A percentile compares a stretch with the other conserved stretches of the same genome.
phyloP scores from a whole-genome alignment of 30 jellyfish, hydroid and myxozoan genomes.

The Aurelia sp. region DNA sequence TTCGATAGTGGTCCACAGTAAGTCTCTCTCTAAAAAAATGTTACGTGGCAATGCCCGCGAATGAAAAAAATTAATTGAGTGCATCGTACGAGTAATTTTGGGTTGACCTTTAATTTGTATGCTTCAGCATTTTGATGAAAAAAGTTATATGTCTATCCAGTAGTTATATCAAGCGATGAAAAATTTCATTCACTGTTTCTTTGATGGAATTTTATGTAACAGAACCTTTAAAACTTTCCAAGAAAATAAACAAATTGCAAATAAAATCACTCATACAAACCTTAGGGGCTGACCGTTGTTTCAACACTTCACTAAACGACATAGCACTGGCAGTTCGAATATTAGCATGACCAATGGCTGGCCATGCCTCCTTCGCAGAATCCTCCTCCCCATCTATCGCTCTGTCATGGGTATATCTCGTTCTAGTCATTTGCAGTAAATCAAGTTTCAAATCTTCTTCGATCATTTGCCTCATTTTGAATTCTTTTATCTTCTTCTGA shows the following conservation, averaged over 20 bases:
- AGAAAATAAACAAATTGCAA: background rate
- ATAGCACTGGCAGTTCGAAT: background rate
- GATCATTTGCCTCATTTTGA: constrained; percentile 60
- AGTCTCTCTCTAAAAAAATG: too few species aligned
- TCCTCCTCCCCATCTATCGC: background rate
- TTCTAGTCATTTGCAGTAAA: constrained; percentile 53
- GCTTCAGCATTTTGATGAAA: too few species aligned
- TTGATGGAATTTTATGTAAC: too few species aligned
- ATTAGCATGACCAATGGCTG: constrained; percentile 25
- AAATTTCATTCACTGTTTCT: too few species aligned
- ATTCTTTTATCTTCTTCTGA: constrained; percentile 58
- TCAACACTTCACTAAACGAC: constrained; percentile 42
- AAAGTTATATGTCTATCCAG: too few species aligned
- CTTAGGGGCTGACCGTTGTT: background rate
- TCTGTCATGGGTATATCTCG: constrained; percentile 12
- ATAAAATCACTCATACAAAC: background rate
- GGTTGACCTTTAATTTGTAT: too few species aligned
- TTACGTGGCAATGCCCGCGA: too few species aligned
- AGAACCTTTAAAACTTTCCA: too few species aligned
- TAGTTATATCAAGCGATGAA: too few species aligned
- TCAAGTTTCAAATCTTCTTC: constrained; percentile 60
- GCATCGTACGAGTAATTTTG: too few species aligned
- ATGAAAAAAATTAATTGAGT: too few species aligned
- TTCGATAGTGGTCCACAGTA: too few species aligned
- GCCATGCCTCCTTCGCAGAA: constrained; percentile 56